Evolutionary conservation across 2,113 vertebrate genomes (phyloP).

Genomic region (Ornithorhynchus anatinus): DNA sequence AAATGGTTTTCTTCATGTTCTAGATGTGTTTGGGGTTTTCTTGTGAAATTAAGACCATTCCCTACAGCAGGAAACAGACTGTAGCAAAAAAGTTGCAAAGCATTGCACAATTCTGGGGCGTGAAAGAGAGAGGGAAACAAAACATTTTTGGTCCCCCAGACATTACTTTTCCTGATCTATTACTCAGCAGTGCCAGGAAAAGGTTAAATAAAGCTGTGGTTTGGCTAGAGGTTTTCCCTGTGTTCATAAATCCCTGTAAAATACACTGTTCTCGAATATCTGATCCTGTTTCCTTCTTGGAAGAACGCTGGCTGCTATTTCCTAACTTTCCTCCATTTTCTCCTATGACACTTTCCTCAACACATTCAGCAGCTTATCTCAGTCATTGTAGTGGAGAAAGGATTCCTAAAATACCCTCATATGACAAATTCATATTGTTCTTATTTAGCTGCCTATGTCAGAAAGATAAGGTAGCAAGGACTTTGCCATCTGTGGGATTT

Average conservation of each 20-base stretch:
- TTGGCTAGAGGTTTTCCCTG: constrained; percentile 26
- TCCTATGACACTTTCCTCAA: constrained; percentile 29
- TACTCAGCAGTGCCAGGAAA: constrained; percentile 26
- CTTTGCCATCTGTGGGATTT: neutral
- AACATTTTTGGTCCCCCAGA: constrained; percentile 18
- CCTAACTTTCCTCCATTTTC: constrained; percentile 26
- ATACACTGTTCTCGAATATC: neutral
- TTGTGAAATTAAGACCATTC: constrained; percentile 57
- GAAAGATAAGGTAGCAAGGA: neutral
- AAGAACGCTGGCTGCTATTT: constrained; percentile 27
- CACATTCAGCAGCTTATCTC: constrained; percentile 1
- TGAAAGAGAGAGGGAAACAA: constrained; percentile 47
- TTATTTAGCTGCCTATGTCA: neutral
- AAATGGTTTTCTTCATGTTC: neutral
- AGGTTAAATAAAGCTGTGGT: constrained; percentile 1
- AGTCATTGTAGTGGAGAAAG: constrained; percentile 18
- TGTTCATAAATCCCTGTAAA: neutral
- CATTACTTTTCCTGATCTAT: neutral
- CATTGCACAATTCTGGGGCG: constrained; percentile 56
- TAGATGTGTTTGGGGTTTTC: constrained; percentile 29
- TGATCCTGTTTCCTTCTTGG: constrained; percentile 30
- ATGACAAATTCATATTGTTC: neutral
- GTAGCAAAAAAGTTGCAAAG: constrained; percentile 38
- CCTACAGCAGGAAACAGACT: constrained; percentile 51
- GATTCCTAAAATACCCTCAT: neutral